Conservation (phyloP, 2,888 invertebrate genomes). For the Ypsolopha sequella region DNA sequence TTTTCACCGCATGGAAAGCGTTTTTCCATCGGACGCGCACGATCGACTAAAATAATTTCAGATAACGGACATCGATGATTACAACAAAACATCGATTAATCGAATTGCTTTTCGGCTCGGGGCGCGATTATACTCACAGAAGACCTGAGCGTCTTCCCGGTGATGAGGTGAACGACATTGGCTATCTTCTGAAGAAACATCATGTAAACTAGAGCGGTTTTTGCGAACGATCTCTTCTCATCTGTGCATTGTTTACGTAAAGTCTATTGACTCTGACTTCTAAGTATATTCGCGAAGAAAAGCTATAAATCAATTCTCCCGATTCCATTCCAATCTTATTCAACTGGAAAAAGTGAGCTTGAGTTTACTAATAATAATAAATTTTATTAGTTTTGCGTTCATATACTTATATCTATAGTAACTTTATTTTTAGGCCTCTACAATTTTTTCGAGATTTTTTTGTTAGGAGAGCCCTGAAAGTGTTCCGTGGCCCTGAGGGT, state of each 20-base stretch:
- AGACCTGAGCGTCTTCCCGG: neutral
- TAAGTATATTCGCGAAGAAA: neutral
- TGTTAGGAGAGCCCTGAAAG: too few relatives aligned
- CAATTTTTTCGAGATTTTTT: too few relatives aligned
- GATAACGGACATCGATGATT: slow-evolving; percentile 9
- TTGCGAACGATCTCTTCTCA: neutral
- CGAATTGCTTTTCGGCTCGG: neutral
- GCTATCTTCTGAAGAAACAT: neutral
- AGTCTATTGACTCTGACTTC: slow-evolving; percentile 3
- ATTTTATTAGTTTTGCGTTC: too few relatives aligned
- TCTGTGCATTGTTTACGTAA: slow-evolving; percentile 2
- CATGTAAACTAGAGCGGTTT: slow-evolving; percentile 3
- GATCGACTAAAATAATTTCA: slow-evolving; percentile 13
- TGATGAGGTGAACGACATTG: slow-evolving; percentile 3
- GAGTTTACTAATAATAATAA: too few relatives aligned
- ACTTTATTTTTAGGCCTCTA: too few relatives aligned
- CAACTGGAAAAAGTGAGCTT: too few relatives aligned
- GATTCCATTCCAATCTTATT: neutral
- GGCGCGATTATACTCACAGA: too few relatives aligned
- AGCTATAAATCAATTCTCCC: neutral
- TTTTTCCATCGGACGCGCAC: slow-evolving; percentile 17
- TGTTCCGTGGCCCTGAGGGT: too few relatives aligned
- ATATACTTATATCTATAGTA: too few relatives aligned
- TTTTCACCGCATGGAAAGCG: neutral
- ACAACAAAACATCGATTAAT: slow-evolving; percentile 13